These are phyloP conservation scores for Patiria pectinifera DNA, from an alignment of 53 echinoderm and acorn worm species.

Conservation along the genomic window DNA sequence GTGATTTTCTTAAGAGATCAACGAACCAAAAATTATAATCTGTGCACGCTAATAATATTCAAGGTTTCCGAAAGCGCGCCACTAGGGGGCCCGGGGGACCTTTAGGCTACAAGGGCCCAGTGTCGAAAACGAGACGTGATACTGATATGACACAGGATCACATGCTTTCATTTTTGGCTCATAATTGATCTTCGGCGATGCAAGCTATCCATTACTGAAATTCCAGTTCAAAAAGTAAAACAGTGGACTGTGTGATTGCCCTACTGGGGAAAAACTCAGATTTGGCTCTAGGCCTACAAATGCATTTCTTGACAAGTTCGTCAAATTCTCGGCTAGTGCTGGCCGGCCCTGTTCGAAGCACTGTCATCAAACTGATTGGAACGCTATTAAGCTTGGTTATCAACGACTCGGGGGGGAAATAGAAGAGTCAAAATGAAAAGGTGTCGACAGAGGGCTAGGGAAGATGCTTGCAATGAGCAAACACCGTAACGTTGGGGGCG, in stretches of 20 bases:
- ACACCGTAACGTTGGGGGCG: too few species aligned
- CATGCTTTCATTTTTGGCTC: too few species aligned
- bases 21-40: too few species aligned
- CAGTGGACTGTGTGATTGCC: background rate
- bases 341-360: background rate
- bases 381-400: background rate
- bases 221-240: background rate
- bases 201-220: background rate
- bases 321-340: background rate
- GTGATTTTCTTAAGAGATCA: too few species aligned
- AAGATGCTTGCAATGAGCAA: background rate
- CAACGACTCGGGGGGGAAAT: background rate
- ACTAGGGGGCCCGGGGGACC: too few species aligned
- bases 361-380: constrained; percentile 9
- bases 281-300: too few species aligned
- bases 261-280: background rate
- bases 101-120: too few species aligned
- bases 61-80: too few species aligned
- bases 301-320: background rate
- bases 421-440: background rate
- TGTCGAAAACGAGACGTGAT: too few species aligned
- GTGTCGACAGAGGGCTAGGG: constrained; percentile 15
- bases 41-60: too few species aligned
- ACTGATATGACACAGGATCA: too few species aligned
- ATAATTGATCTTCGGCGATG: background rate